phyloP scores from a whole-genome alignment of 2,797 vertebrate genomes.

The Chloroceryle inda region DNA sequence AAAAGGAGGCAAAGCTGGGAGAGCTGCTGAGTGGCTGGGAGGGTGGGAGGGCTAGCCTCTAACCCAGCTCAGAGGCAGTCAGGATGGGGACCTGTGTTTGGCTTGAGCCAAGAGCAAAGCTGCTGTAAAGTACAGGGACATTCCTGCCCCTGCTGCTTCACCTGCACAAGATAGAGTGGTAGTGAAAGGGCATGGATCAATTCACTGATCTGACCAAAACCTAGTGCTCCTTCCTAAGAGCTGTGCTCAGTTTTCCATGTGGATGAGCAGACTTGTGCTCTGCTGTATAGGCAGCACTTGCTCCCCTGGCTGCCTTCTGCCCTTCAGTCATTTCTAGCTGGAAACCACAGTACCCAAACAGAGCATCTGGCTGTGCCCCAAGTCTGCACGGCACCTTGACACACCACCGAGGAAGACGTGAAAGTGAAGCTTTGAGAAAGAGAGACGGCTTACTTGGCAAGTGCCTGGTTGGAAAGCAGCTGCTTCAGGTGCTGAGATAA shows the following conservation, averaged over 20 bases:
- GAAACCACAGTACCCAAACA: not conserved
- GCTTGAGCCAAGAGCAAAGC: not conserved
- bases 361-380: not conserved
- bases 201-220: not conserved
- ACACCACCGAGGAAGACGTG: rapidly evolving
- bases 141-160: not conserved
- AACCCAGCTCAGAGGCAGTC: not conserved
- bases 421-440: not conserved
- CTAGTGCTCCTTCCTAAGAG: not conserved
- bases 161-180: not conserved
- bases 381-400: not conserved
- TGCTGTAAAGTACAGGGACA: not conserved
- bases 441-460: slow-evolving; percentile 87
- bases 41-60: not conserved
- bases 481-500: slow-evolving; percentile 96
- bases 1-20: not conserved
- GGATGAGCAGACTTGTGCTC: not conserved
- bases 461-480: slow-evolving; percentile 90
- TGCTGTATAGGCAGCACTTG: not conserved
- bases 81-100: not conserved
- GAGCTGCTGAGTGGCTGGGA: not conserved
- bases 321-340: not conserved
- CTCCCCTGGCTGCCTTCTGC: not conserved
- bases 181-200: not conserved
- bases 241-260: not conserved